phyloP scores from a whole-genome alignment of 2,888 invertebrate genomes.

The Noctua janthe region DNA sequence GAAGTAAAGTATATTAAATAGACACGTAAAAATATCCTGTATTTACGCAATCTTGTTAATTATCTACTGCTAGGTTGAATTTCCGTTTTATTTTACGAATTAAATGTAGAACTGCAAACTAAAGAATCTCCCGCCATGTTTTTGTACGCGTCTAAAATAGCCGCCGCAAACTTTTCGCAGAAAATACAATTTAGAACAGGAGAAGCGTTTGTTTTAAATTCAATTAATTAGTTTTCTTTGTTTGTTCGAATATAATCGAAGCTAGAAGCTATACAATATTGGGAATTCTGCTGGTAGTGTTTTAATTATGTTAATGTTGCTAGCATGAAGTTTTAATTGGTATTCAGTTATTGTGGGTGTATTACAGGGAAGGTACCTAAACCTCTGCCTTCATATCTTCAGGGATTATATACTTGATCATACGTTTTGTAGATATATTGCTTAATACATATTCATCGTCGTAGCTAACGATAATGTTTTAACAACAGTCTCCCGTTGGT shows the following conservation, averaged over 20 bases:
- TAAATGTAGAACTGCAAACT: slow-evolving; percentile 68
- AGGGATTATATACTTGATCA: not conserved
- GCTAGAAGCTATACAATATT: not conserved
- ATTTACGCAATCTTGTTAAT: slow-evolving; percentile 3
- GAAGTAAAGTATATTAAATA: not conserved
- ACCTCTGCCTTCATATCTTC: not conserved
- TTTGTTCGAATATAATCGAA: slow-evolving; percentile 26
- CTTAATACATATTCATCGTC: slow-evolving; percentile 22
- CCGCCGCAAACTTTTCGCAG: slow-evolving; percentile 69
- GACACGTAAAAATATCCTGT: not conserved
- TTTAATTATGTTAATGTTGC: not conserved
- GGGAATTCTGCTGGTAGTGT: not conserved
- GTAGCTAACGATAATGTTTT: slow-evolving; percentile 22
- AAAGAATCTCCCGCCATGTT: slow-evolving; percentile 73
- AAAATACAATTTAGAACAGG: slow-evolving; percentile 50
- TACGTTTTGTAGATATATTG: not conserved
- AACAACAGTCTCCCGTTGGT: slow-evolving; percentile 10
- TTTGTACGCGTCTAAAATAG: slow-evolving; percentile 72
- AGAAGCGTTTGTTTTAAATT: slow-evolving; percentile 43
- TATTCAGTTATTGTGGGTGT: slow-evolving; percentile 5
- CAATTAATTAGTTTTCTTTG: slow-evolving; percentile 31
- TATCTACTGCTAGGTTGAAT: not conserved
- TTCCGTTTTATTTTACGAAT: slow-evolving; percentile 40
- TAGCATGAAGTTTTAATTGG: not conserved
- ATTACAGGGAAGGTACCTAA: not conserved